phyloP scores from a whole-genome alignment of 2,888 invertebrate genomes.

The Penaeus monodon region DNA sequence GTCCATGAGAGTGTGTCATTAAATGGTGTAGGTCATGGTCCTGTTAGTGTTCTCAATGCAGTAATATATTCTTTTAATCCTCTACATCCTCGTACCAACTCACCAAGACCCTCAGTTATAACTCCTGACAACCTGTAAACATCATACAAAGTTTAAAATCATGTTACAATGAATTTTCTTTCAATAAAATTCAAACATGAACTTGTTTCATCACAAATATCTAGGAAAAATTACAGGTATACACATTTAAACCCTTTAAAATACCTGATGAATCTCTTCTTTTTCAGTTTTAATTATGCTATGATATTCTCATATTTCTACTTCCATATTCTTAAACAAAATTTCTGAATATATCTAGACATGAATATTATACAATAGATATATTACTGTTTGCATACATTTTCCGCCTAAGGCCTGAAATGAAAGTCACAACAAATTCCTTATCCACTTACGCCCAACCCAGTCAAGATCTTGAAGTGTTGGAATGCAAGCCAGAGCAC shows the following conservation, averaged over 20 bases:
- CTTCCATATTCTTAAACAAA: neutral
- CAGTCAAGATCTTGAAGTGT: constrained; percentile 57
- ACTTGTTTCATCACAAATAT: too few relatives aligned
- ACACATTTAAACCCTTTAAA: too few relatives aligned
- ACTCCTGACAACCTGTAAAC: constrained; percentile 50
- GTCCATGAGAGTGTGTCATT: constrained; percentile 28
- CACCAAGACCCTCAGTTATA: constrained; percentile 56
- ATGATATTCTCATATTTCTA: neutral
- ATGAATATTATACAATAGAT: too few relatives aligned
- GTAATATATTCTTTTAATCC: constrained; percentile 54
- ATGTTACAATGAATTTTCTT: too few relatives aligned
- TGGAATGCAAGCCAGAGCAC: constrained; percentile 54
- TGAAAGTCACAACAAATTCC: neutral
- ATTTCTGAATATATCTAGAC: neutral
- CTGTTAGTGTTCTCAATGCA: constrained; percentile 56
- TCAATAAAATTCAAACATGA: too few relatives aligned
- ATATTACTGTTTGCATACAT: too few relatives aligned
- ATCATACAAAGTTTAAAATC: neutral
- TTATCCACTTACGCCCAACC: constrained; percentile 62
- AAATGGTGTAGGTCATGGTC: constrained; percentile 60
- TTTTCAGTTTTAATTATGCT: neutral
- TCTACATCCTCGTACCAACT: constrained; percentile 48
- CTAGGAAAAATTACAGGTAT: too few relatives aligned
- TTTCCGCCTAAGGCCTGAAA: too few relatives aligned
- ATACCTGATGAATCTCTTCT: too few relatives aligned